These are phyloP conservation scores for Ptychoptera albimana DNA, from an alignment of 2,888 invertebrate genomes.

Conservation along the genomic window DNA sequence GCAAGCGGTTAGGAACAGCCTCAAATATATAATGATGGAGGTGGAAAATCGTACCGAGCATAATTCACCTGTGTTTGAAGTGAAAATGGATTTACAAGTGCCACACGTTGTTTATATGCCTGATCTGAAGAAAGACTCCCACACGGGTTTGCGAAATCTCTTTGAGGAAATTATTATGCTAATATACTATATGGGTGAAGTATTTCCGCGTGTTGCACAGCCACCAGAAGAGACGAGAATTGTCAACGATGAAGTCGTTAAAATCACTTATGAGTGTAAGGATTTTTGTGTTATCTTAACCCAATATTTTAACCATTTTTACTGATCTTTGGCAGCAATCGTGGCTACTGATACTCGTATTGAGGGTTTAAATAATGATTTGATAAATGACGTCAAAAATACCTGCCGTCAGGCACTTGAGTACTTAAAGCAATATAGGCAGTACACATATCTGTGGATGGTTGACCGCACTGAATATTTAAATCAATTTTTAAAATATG, in stretches of 20 bases:
- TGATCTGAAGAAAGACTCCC: too few species aligned
- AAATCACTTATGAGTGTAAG: background rate
- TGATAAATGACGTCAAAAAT: too few species aligned
- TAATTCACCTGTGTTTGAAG: conserved; percentile 53
- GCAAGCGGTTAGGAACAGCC: conserved; percentile 30
- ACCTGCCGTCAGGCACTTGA: too few species aligned
- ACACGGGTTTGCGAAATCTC: background rate
- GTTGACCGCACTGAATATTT: conserved; percentile 63
- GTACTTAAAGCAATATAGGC: conserved; percentile 34
- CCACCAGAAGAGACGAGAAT: background rate
- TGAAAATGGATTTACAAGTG: conserved; percentile 54
- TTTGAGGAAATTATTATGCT: background rate
- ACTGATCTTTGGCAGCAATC: too few species aligned
- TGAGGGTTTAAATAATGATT: too few species aligned
- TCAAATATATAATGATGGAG: conserved; percentile 21
- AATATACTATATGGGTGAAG: background rate
- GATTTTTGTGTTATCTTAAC: too few species aligned
- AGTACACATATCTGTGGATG: conserved; percentile 65
- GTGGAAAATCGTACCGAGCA: conserved; percentile 23
- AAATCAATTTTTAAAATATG: conserved; percentile 59
- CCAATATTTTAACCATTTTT: too few species aligned
- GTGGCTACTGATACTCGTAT: too few species aligned
- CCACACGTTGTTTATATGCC: conserved; percentile 60
- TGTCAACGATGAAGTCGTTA: background rate
- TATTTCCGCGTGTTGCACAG: conserved; percentile 2